phyloP scores from a whole-genome alignment of 2,888 invertebrate genomes.

The Scaptomyza polygonia region DNA sequence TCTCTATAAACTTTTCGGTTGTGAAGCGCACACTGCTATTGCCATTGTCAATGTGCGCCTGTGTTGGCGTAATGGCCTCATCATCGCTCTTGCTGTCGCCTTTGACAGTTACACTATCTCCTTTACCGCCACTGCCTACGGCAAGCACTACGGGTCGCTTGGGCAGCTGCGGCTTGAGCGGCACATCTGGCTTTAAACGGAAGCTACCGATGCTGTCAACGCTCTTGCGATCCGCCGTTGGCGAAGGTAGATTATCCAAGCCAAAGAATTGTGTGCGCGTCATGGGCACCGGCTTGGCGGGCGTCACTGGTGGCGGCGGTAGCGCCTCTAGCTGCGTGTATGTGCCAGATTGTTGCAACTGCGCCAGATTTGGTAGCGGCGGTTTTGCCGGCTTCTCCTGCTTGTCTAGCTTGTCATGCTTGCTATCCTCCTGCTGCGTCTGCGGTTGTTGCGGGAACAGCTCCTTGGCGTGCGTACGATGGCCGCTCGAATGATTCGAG shows the following conservation, averaged over 20 bases:
- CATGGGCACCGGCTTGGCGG: slow-evolving; percentile 82
- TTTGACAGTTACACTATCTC: slow-evolving; percentile 21
- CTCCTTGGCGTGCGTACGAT: slow-evolving; percentile 76
- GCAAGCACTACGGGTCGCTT: slow-evolving; percentile 87
- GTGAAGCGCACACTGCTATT: slow-evolving; percentile 59
- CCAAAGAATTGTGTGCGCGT: slow-evolving; percentile 82
- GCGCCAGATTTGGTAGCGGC: slow-evolving; percentile 77
- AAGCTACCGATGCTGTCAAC: slow-evolving; percentile 78
- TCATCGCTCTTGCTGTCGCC: slow-evolving; percentile 74
- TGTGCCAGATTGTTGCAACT: slow-evolving; percentile 54
- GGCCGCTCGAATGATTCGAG: slow-evolving; percentile 28
- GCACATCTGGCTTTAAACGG: slow-evolving; percentile 82
- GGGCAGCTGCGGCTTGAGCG: slow-evolving; percentile 91
- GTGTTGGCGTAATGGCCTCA: slow-evolving; percentile 69
- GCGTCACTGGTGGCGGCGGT: slow-evolving; percentile 65
- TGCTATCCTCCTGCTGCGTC: slow-evolving; percentile 19
- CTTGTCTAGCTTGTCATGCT: slow-evolving; percentile 44
- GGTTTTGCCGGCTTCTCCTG: slow-evolving; percentile 79
- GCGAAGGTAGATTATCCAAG: slow-evolving; percentile 79
- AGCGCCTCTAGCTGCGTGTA: slow-evolving; percentile 56
- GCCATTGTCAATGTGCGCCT: slow-evolving; percentile 70
- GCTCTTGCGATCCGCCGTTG: slow-evolving; percentile 80
- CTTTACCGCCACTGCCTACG: slow-evolving; percentile 21
- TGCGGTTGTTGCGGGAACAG: slow-evolving; percentile 69
- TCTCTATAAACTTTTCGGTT: slow-evolving; percentile 75